Evolutionary conservation across 2,888 invertebrate species (phyloP), one percentile per base, ranked within the genome.

Genomic region (Parnassius apollo): DNA sequence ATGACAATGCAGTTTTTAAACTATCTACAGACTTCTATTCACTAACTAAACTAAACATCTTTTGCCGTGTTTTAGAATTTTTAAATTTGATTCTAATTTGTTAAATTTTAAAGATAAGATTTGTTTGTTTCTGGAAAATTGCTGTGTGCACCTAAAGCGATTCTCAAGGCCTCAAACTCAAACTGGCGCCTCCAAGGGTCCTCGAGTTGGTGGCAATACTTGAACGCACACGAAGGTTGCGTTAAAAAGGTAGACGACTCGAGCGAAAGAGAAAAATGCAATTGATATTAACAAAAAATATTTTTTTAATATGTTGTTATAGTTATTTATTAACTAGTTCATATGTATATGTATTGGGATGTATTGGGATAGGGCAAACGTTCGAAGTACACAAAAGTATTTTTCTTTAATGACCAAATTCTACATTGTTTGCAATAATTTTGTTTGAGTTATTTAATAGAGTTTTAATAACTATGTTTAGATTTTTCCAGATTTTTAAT

Each of bases 171-270:
- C n/a, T 59, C 52, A 48, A 55, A 50, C n/a, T 59, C 52, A 48
- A 55, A 50, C 64, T 82, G 88, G 88, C 88, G 88, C 88, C 88
- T 77, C 67, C 65, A 77, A 87, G 87, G 70, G 86, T 82, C 78
- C 86, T 88, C 76, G 73, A 84, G 76, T 71, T 73, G 70, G 74
- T 76, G 69, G 76, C 76, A 75, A 78, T 81, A 77, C 75, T 81
- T 62, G 67, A 74, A 66, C 52, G 68, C 68, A 69, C 75, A 71
- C 65, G 62, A 67, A 63, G 52, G 58, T 64, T 68, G 71, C 70
- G 69, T 71, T 68, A 71, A 72, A 69, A 62, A 65, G 68, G 64
- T 66, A 42, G 61, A 65, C 57, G 55, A 61, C 55, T 64, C 35
- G 50, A 60, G 65, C 62, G 58, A 68, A 59, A 57, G 60, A 49